phyloP scores from a whole-genome alignment of 2,888 invertebrate genomes.

The Isoperla grammatica region DNA sequence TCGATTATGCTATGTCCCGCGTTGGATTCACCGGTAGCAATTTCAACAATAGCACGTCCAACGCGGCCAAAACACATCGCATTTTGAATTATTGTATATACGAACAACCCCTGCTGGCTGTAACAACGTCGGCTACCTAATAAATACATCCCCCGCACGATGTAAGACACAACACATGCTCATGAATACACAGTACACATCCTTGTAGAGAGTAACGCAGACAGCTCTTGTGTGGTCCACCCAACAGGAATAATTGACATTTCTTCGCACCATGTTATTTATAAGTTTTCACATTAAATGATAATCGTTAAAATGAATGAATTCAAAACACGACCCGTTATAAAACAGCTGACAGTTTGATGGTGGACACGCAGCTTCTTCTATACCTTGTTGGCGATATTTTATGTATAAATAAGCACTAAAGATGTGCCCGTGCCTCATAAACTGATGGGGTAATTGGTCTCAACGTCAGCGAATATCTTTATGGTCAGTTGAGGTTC shows the following conservation, averaged over 20 bases:
- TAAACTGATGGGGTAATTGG: too few relatives aligned
- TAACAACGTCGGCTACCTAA: conserved; percentile 8
- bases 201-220: neutral
- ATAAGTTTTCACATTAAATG: neutral
- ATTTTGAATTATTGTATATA: conserved; percentile 1
- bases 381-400: too few relatives aligned
- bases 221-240: too few relatives aligned
- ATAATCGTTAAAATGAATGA: too few relatives aligned
- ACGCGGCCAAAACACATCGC: neutral
- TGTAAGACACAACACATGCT: conserved; percentile 2
- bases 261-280: neutral
- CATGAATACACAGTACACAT: conserved; percentile 14
- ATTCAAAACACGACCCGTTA: too few relatives aligned
- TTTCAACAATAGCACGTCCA: neutral
- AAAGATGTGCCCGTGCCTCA: too few relatives aligned
- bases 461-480: too few relatives aligned
- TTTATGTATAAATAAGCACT: too few relatives aligned
- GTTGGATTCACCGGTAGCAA: conserved; percentile 8
- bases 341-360: too few relatives aligned
- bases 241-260: too few relatives aligned
- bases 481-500: too few relatives aligned
- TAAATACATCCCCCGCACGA: conserved; percentile 17
- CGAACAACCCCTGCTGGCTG: conserved; percentile 3
- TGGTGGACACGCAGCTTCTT: too few relatives aligned
- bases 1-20: conserved; percentile 8